Evolutionary conservation across 2,797 vertebrate genomes (phyloP), one percentile per base, ranked within the genome.

Genomic region (Syngnathus acus): DNA sequence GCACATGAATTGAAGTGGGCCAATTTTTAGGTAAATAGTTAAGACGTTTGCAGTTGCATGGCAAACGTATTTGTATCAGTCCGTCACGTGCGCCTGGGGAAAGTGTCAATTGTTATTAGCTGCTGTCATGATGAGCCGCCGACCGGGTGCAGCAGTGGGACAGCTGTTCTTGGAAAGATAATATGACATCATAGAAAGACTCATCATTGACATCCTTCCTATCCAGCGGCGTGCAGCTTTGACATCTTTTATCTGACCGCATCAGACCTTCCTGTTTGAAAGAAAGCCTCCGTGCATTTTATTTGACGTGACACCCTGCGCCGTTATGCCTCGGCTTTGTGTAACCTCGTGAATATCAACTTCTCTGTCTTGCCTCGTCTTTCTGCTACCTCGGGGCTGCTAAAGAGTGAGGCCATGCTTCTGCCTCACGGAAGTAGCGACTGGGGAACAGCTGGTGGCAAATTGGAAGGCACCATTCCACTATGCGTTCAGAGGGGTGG

Each of bases 221-320:
- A 32, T 38, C 55, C 16, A 58, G 4, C 13, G 26, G 54, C 16
- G 54, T 14, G 26, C 10, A 2, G 6, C 39, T 42, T 42, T 45
- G 21, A 62, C 60, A 45, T 45, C 40, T 2, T 43, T 23, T 57
- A 32, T 57, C 26, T 57, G 14, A n/a, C 60, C n/a, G 17, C 39
- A 21, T 42, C 39, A 60, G 19, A 37, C 38, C 42, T 62, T 23
- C 21, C 40, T 43, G 60, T 62, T 61, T 45, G 40, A 62, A 62
- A 45, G 11, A 23, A 16, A 21, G 19, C 59, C n/a, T 62, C 2
- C 40, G 7, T 62, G 19, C 59, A 23, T 43, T 62, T 62, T 23
- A 23, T 5, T 57, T 43, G 39, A 43, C 40, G 13, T 62, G 39
- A 43, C 59, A 62, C 23, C 4, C 59, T 21, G 1, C 7, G 39